These are phyloP conservation scores for Drosophila sp. DNA, from an alignment of 1,140 invertebrate species.

Conservation along the genomic window DNA sequence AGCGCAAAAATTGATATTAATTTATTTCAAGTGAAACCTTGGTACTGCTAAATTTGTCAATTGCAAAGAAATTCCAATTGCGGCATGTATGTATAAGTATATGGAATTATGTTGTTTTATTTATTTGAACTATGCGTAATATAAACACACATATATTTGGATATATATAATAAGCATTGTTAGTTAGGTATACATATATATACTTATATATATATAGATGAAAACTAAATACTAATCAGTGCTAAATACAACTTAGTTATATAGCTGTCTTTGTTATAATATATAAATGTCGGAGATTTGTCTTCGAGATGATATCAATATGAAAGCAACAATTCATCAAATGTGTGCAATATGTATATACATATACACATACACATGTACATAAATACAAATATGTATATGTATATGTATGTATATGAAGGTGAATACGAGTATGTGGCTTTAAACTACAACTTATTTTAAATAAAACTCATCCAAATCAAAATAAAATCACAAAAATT, in stretches of 20 bases:
- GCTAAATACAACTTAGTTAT: conserved; percentile 78
- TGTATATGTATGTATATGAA: conserved; percentile 35
- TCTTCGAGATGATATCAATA: conserved; percentile 76
- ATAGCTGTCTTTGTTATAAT: conserved; percentile 52
- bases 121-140: conserved; percentile 9
- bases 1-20: conserved; percentile 64
- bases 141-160: neutral
- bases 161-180: conserved; percentile 6
- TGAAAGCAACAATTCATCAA: conserved; percentile 73
- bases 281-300: conserved; percentile 31
- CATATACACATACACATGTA: conserved; percentile 35
- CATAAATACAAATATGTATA: conserved; percentile 39
- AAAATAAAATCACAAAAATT: conserved; percentile 55
- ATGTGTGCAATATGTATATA: conserved; percentile 52
- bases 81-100: conserved; percentile 28
- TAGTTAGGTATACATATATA: neutral
- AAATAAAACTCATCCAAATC: conserved; percentile 35
- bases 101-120: conserved; percentile 21
- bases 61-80: conserved; percentile 15
- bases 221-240: conserved; percentile 72
- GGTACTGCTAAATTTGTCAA: conserved; percentile 65
- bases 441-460: conserved; percentile 25
- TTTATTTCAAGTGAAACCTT: conserved; percentile 79
- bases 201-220: conserved; percentile 25
- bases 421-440: conserved; percentile 33